phyloP scores from a whole-genome alignment of 2,888 invertebrate species.

The Sussaba pulchella region DNA sequence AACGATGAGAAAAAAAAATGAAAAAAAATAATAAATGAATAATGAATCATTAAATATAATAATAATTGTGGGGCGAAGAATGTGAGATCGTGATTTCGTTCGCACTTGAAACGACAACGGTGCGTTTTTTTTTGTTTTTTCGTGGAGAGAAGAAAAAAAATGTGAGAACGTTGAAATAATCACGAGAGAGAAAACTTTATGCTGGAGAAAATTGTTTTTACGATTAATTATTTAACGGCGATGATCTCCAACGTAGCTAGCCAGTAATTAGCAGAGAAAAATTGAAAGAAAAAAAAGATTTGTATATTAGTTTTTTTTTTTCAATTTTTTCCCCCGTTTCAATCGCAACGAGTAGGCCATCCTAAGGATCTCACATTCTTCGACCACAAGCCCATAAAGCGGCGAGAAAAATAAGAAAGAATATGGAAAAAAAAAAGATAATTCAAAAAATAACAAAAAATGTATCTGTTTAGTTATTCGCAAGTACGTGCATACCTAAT shows the following conservation, averaged over 20 bases:
- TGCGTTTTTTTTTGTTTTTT: conserved; percentile 7
- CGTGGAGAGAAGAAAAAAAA: too few species aligned
- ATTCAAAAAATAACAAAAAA: conserved; percentile 24
- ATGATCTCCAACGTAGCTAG: conserved; percentile 52
- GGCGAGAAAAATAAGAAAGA: conserved; percentile 57
- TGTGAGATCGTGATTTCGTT: conserved; percentile 74
- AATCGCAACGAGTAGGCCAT: conserved; percentile 4
- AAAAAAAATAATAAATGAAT: conserved; percentile 73
- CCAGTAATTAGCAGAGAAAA: conserved; percentile 54
- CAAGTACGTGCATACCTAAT: conserved; percentile 82
- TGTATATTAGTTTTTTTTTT: conserved; percentile 66
- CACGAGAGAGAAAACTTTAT: conserved; percentile 30
- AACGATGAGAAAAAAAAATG: background rate
- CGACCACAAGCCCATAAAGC: conserved; percentile 71
- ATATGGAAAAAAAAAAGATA: conserved; percentile 69
- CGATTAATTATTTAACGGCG: conserved; percentile 33
- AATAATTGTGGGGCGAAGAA: conserved; percentile 74
- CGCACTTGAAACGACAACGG: conserved; percentile 61
- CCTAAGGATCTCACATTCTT: conserved; percentile 80
- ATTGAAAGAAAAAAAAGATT: conserved; percentile 40
- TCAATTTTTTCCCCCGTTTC: too few species aligned
- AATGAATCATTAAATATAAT: conserved; percentile 75
- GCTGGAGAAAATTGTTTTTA: conserved; percentile 48
- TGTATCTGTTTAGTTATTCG: conserved; percentile 83
- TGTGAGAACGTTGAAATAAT: too few species aligned